Evolutionary conservation across 2,888 invertebrate species (phyloP).

Genomic region (Blomia tropicalis): DNA sequence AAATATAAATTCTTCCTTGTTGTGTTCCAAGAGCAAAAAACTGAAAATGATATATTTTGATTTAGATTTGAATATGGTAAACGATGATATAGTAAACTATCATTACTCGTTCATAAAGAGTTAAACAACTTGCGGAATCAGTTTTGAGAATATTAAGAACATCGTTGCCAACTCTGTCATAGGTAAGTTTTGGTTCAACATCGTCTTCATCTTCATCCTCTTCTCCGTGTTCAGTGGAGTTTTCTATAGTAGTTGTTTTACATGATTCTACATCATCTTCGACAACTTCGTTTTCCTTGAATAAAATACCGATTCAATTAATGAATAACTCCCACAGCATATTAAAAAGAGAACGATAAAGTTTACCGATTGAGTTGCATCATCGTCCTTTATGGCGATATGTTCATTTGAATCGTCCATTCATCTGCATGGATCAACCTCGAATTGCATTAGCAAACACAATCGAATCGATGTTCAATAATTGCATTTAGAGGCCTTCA

Average conservation of each 20-base stretch:
- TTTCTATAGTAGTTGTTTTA: neutral
- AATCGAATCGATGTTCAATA: too few species aligned
- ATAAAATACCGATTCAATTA: too few species aligned
- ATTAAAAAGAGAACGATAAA: too few species aligned
- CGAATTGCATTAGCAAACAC: too few species aligned
- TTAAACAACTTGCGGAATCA: constrained; percentile 76
- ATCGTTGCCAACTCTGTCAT: constrained; percentile 72
- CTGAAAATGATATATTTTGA: constrained; percentile 39
- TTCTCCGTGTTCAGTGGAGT: neutral
- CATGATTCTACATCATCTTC: neutral
- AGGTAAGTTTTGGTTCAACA: constrained; percentile 64
- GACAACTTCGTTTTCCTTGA: neutral
- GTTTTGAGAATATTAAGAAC: constrained; percentile 63
- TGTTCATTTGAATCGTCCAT: too few species aligned
- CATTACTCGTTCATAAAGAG: constrained; percentile 69
- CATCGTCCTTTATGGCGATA: too few species aligned
- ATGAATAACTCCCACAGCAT: too few species aligned
- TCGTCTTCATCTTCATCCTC: constrained; percentile 25
- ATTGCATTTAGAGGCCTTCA: too few species aligned
- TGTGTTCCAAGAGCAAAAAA: constrained; percentile 83
- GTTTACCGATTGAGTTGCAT: too few species aligned
- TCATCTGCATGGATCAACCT: too few species aligned
- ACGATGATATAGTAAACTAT: too few species aligned
- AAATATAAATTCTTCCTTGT: constrained; percentile 70
- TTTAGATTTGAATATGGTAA: too few species aligned